Conservation (phyloP, 1,140 invertebrate genomes). For the Bombus sylvicola region DNA sequence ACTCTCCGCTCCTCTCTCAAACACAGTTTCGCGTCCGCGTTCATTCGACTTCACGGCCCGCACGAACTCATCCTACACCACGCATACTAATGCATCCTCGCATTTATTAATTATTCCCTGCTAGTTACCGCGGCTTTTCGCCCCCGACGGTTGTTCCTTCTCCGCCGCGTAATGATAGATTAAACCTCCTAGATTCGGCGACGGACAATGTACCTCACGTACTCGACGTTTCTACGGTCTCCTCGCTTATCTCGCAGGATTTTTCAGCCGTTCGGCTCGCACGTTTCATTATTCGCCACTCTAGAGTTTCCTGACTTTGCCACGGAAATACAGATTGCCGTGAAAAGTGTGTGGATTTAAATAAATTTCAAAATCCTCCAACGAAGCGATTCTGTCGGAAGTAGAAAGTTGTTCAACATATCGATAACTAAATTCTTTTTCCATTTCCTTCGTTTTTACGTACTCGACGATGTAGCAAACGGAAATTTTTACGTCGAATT, state of each 20-base stretch:
- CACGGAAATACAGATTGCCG: background rate
- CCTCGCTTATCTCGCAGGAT: constrained; percentile 37
- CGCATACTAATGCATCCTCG: constrained; percentile 75
- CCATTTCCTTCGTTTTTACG: too few species aligned
- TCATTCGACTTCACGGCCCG: constrained; percentile 58
- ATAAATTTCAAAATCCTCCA: background rate
- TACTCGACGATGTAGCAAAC: background rate
- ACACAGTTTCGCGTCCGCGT: constrained; percentile 34
- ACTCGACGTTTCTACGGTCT: constrained; percentile 40
- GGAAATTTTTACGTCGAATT: constrained; percentile 46
- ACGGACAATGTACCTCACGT: constrained; percentile 55
- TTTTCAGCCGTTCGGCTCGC: constrained; percentile 30
- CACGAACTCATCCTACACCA: constrained; percentile 66
- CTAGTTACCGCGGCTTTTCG: constrained; percentile 70
- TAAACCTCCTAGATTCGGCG: constrained; percentile 64
- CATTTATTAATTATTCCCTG: constrained; percentile 76
- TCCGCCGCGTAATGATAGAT: constrained; percentile 62
- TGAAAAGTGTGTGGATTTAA: too few species aligned
- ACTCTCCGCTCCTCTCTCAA: constrained; percentile 14
- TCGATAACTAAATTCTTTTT: background rate
- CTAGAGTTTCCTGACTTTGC: background rate
- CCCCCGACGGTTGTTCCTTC: constrained; percentile 45
- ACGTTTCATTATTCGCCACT: background rate
- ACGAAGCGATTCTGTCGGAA: background rate
- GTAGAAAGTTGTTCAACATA: background rate